Conservation (phyloP, 2,888 invertebrate species). For the Graphium colonna region DNA sequence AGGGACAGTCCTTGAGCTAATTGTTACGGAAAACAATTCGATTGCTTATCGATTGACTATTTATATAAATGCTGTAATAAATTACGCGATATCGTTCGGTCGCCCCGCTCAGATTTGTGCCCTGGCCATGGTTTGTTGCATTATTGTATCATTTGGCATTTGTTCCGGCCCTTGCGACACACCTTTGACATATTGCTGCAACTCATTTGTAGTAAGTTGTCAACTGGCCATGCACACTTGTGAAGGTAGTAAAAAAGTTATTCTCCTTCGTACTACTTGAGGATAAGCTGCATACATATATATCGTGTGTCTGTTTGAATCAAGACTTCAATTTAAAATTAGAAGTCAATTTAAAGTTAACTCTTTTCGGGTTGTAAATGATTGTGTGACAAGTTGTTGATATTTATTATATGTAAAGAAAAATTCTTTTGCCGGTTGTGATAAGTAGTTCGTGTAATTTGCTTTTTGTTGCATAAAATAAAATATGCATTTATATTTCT, state of each 20-base stretch:
- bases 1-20: conserved; percentile 52
- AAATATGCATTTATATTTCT: no score
- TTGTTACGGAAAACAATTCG: conserved; percentile 41
- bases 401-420: no score
- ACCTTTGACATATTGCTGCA: conserved; percentile 46
- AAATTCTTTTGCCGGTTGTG: no score
- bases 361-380: no score
- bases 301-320: no score
- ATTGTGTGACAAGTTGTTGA: no score
- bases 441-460: no score
- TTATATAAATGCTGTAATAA: conserved; percentile 44
- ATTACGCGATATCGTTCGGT: conserved; percentile 39
- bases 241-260: not conserved
- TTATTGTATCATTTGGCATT: conserved; percentile 52
- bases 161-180: conserved; percentile 51
- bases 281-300: not conserved
- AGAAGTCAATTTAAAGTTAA: no score
- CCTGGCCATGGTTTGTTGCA: conserved; percentile 30
- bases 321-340: no score
- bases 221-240: not conserved
- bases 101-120: conserved; percentile 33
- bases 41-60: conserved; percentile 45
- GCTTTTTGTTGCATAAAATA: no score
- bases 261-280: not conserved
- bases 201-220: conserved; percentile 38